Conservation (phyloP, 2,113 vertebrate genomes). For the Aptenodytes patagonicus region DNA sequence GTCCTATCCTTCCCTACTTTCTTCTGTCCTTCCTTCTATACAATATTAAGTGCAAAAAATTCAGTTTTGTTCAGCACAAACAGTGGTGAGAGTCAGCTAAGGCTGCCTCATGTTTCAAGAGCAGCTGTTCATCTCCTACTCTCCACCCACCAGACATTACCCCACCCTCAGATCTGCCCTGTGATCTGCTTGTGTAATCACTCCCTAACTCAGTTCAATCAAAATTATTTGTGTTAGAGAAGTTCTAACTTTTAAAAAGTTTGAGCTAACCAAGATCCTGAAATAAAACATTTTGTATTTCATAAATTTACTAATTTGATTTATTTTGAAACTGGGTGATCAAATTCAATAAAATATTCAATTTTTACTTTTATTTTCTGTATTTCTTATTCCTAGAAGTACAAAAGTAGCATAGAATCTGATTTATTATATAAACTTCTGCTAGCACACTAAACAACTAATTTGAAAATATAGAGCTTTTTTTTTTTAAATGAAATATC, state of each 20-base stretch:
- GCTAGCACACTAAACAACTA: background rate
- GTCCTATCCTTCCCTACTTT: background rate
- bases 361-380: background rate
- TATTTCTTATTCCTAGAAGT: background rate
- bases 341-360: background rate
- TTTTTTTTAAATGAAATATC: background rate
- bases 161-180: background rate
- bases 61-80: background rate
- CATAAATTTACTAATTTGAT: background rate
- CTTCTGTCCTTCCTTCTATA: background rate
- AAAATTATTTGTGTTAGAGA: background rate
- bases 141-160: background rate
- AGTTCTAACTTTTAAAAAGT: background rate
- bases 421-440: background rate
- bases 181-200: background rate
- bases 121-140: background rate
- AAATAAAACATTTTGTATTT: background rate
- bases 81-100: background rate
- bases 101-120: background rate
- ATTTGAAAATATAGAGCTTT: background rate
- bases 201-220: background rate
- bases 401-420: background rate
- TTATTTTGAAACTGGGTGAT: background rate
- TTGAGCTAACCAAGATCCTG: background rate
- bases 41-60: background rate